Percentiles rank a stretch among this genome's conserved stretches.
Evolutionary conservation across 1,140 invertebrate species (phyloP).

Genomic region (Piezodorus guildinii): DNA sequence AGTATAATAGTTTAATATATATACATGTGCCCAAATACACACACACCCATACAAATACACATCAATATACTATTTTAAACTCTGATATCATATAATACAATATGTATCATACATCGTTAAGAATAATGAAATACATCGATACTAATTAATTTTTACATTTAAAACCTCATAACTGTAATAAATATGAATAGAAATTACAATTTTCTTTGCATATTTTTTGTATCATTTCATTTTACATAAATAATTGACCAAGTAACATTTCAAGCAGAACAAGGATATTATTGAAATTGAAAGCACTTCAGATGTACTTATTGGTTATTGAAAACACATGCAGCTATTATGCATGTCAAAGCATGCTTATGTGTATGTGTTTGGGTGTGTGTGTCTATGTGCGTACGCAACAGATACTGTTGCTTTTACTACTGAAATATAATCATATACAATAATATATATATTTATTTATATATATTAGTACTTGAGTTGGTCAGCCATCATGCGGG

Average conservation of each 20-base stretch:
- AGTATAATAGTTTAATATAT: slow-evolving; percentile 5
- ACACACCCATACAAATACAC: too few relatives aligned
- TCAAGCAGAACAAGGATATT: background rate
- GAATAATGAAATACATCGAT: too few relatives aligned
- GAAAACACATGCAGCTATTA: too few relatives aligned
- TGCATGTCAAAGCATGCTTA: background rate
- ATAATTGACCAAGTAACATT: background rate
- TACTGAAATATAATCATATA: slow-evolving; percentile 12
- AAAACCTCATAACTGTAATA: background rate
- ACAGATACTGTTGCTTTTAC: slow-evolving; percentile 13
- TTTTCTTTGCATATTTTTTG: background rate
- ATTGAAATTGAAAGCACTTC: background rate
- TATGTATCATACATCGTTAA: too few relatives aligned
- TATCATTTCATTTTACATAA: background rate
- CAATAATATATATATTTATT: slow-evolving; percentile 7
- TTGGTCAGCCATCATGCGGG: slow-evolving; percentile 10
- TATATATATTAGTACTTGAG: slow-evolving; percentile 6
- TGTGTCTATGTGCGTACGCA: background rate
- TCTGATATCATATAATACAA: too few relatives aligned
- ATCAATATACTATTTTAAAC: too few relatives aligned
- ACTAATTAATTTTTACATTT: too few relatives aligned
- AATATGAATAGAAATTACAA: background rate
- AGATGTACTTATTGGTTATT: background rate
- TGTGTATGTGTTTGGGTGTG: background rate
- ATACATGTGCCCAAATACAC: too few relatives aligned